Evolutionary conservation across 1,140 invertebrate species (phyloP), one percentile per base, ranked within the genome.

Genomic region (Homarus americanus): DNA sequence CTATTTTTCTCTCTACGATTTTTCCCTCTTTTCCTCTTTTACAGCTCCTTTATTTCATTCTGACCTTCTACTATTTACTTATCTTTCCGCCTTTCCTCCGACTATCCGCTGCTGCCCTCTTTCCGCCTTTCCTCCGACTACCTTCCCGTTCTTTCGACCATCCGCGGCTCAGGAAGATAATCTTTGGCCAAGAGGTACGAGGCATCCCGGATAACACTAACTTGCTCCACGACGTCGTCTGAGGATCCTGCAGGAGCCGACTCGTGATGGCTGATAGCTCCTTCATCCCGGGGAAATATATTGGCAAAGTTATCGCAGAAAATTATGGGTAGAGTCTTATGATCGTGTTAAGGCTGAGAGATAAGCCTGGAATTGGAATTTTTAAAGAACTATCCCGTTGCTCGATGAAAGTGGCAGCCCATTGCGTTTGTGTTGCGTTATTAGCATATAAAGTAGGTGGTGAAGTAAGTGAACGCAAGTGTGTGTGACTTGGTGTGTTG

Each of bases 201-300:
- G 58, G 58, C 58, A 63, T 63, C 58, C 58, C 58, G 58, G 58
- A 63, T 63, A 63, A 63, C 58, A 63, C 58, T 63, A 63, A 63
- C 58, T 63, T 63, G 58, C 58, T 63, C 58, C 58, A 63, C 58
- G 58, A 63, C 12, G 20, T 63, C 58, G 58, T 63, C 58, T 63
- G 58, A 20, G 24, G 12, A 63, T 63, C 58, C 58, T 63, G 58
- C 58, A 63, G 58, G 58, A 63, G 58, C 58, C 58, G 58, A 63
- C 12, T 63, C 58, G 12, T 63, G 58, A 63, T 63, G 58, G 58
- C 58, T 63, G 58, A 63, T 63, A 63, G 58, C 58, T 63, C 58
- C 58, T 63, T 63, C 58, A 63, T 63, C 58, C 58, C 4, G 58
- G 58, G 58, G 15, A 63, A 63, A 63, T 63, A 63, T 63, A 63